Evolutionary conservation across 2,888 invertebrate species (phyloP).

Genomic region (Galerucella pusilla): DNA sequence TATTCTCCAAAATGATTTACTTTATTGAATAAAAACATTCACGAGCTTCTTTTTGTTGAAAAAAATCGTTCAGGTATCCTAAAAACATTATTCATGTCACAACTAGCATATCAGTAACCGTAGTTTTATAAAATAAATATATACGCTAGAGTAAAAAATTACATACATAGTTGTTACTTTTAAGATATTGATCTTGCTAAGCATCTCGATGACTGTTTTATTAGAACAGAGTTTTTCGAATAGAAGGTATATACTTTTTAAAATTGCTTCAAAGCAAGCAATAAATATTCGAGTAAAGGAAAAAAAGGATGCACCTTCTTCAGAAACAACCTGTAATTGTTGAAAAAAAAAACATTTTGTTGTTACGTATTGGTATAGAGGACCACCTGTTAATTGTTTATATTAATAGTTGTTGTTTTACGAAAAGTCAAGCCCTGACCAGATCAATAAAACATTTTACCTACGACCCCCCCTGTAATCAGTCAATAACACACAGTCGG

Average conservation of each 20-base stretch:
- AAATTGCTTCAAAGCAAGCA: not conserved
- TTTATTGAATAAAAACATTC: not conserved
- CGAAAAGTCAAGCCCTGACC: constrained; percentile 1
- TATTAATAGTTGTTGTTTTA: constrained; percentile 18
- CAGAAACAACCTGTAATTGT: constrained; percentile 21
- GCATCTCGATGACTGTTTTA: constrained; percentile 24
- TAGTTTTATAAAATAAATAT: constrained; percentile 49
- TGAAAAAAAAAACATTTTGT: constrained; percentile 31
- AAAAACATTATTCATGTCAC: constrained; percentile 57
- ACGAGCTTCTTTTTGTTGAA: constrained; percentile 26
- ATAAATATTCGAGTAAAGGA: not conserved
- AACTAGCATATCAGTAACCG: constrained; percentile 62
- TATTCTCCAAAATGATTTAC: no score
- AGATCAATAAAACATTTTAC: constrained; percentile 3
- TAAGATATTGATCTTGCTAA: constrained; percentile 26
- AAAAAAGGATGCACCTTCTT: not conserved
- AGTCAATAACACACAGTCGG: no score
- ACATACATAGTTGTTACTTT: constrained; percentile 41
- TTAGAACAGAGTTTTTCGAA: not conserved
- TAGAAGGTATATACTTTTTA: not conserved
- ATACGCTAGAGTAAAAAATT: constrained; percentile 43
- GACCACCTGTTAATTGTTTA: constrained; percentile 50
- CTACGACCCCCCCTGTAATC: no score
- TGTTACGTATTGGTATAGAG: constrained; percentile 47
- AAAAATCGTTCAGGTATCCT: constrained; percentile 16